Base-by-base conservation (phyloP, 2,113 vertebrate genomes). In the Halcyon senegalensis region DNA sequence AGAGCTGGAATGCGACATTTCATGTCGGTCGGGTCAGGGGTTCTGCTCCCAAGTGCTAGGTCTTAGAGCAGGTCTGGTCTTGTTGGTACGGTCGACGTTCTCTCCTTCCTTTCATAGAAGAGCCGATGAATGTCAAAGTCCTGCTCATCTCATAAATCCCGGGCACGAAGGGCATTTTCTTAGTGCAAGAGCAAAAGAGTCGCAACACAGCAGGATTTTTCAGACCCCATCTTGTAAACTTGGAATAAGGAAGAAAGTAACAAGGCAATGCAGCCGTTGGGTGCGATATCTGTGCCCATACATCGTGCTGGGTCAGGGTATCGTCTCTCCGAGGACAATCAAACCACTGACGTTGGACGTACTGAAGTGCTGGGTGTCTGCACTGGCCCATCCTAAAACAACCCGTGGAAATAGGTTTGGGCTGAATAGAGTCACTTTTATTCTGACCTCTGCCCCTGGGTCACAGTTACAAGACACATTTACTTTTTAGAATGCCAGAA, bases 231-330 rank as follows among this genome's bases (percentile, higher is more conserved):
- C 27, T 39, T 39, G 4, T 3, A 33, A 41, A 41, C 23, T 9
- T 51, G 64, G 33, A 56, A n/a, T 37, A 25, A 86, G 28, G 48
- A 72, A 60, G 31, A 69, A 41, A 64, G 16, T 24, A 7, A 8
- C 1, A 35, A 46, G 12, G 48, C 7, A 13, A 5, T 18, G 48
- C 33, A 76, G 43, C 10, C 56, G 12, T 51, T 6, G 0, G 2
- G 10, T 27, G 20, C n/a, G 50, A 9, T 35, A 7, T 11, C 19
- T 4, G 3, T 51, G 13, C 25, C 20, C 3, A 5, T 4, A 7
- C 3, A 12, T 20, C 11, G 46, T 1, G 89, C 62, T 53, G 41
- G 6, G 31, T 39, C 44, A 17, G 75, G 68, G n/a, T 17, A 7
- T 35, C 31, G 2, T 17, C 37, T 70, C 13, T 58, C 5, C 1